Evolutionary conservation across 2,888 invertebrate genomes (phyloP).

Genomic region (Drosophila lutescens): DNA sequence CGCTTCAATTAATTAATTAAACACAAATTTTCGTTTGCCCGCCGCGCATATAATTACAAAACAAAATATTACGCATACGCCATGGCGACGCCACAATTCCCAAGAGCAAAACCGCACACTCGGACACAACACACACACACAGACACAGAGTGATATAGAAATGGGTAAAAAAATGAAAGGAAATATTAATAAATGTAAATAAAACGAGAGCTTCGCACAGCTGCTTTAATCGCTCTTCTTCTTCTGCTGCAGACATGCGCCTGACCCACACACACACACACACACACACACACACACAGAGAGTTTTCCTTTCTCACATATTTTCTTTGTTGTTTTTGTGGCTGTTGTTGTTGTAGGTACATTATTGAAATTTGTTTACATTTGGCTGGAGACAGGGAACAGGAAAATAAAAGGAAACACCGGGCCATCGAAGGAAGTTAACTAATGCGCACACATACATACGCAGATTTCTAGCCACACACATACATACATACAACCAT

Average conservation of each 20-base stretch:
- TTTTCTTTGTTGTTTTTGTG: conserved; percentile 31
- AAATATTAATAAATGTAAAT: conserved; percentile 45
- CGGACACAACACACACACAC: conserved; percentile 20
- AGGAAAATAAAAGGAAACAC: conserved; percentile 18
- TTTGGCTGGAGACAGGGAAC: conserved; percentile 25
- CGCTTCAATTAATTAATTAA: conserved; percentile 73
- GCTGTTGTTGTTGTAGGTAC: conserved; percentile 9
- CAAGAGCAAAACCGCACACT: conserved; percentile 36
- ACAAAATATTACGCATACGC: conserved; percentile 69
- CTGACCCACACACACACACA: conserved; percentile 28
- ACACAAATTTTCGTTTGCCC: conserved; percentile 57
- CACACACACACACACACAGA: background rate
- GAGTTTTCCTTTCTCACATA: conserved; percentile 14
- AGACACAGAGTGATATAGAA: background rate
- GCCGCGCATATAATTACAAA: conserved; percentile 56
- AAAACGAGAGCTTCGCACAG: conserved; percentile 45
- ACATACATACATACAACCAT: background rate
- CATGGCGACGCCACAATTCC: conserved; percentile 61
- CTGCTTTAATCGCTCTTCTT: conserved; percentile 37
- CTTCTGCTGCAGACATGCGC: conserved; percentile 47
- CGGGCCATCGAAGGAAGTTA: conserved; percentile 11
- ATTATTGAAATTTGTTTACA: conserved; percentile 48
- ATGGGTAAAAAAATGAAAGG: background rate
- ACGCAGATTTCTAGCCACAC: background rate
- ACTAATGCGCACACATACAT: conserved; percentile 4